Conservation (phyloP, 2,113 vertebrate species). For the Solenodon paradoxus region DNA sequence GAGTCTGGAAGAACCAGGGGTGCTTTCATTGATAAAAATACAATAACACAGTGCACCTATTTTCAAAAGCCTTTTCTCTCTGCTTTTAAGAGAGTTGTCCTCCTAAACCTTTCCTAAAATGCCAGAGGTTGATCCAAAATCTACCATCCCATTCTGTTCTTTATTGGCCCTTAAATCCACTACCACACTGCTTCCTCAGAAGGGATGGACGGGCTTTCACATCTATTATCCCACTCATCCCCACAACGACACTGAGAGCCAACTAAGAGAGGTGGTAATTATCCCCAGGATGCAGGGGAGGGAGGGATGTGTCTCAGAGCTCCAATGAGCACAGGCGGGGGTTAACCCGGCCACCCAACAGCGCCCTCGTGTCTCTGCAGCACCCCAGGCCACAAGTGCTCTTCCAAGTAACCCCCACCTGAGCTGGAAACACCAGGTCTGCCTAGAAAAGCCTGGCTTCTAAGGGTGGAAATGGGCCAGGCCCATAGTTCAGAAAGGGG, state of each 20-base stretch:
- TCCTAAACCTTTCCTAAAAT: background rate
- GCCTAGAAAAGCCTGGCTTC: background rate
- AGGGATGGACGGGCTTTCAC: background rate
- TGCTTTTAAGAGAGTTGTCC: background rate
- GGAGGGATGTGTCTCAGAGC: background rate
- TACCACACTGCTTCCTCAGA: background rate
- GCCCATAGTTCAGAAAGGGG: background rate
- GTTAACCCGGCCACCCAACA: background rate
- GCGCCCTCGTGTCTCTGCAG: background rate
- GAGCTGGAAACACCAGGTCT: background rate
- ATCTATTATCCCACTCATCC: background rate
- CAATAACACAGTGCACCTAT: background rate
- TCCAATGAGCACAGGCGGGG: background rate
- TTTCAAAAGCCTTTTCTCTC: background rate
- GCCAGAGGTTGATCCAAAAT: background rate
- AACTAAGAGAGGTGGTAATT: background rate
- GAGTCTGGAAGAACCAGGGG: background rate
- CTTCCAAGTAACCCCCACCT: background rate
- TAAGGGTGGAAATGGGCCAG: background rate
- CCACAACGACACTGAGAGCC: background rate
- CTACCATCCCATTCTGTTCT: background rate
- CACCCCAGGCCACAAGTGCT: background rate
- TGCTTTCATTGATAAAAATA: background rate
- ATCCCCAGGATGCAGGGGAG: background rate
- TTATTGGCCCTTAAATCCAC: background rate